These are phyloP conservation scores for Aporophyla nigra DNA, from an alignment of 2,888 invertebrate genomes.

Conservation along the genomic window DNA sequence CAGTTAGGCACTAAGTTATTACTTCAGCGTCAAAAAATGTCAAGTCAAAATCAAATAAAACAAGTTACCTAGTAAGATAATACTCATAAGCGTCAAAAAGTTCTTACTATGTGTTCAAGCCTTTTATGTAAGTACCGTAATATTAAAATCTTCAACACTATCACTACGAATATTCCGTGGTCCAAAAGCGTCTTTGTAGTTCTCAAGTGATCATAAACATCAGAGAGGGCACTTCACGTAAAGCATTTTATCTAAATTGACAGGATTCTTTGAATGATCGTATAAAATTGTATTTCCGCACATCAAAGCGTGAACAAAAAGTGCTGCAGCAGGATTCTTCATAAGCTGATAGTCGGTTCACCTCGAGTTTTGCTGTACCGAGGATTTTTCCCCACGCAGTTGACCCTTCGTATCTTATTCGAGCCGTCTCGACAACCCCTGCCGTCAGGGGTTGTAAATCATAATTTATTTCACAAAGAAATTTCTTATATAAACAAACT, in stretches of 20 bases:
- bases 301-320: slow-evolving; percentile 70
- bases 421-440: slow-evolving; percentile 72
- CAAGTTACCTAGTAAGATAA: no score
- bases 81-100: background rate
- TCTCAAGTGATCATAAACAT: slow-evolving; percentile 43
- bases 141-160: slow-evolving; percentile 28
- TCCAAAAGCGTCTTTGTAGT: slow-evolving; percentile 32
- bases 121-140: slow-evolving; percentile 7
- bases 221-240: slow-evolving; percentile 44
- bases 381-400: slow-evolving; percentile 70
- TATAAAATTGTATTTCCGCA: slow-evolving; percentile 66
- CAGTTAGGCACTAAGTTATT: no score
- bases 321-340: slow-evolving; percentile 67
- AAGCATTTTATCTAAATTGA: slow-evolving; percentile 58
- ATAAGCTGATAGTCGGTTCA: slow-evolving; percentile 69
- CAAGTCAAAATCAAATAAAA: background rate
- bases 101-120: background rate
- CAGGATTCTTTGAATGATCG: slow-evolving; percentile 55
- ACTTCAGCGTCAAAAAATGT: background rate
- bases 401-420: slow-evolving; percentile 82
- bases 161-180: slow-evolving; percentile 3
- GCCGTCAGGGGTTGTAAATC: slow-evolving; percentile 77
- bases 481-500: slow-evolving; percentile 65
- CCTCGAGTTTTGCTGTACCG: slow-evolving; percentile 66
- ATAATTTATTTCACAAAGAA: slow-evolving; percentile 77